Base-by-base conservation (phyloP, 2,113 vertebrate species). In the Myiozetetes cayanensis region DNA sequence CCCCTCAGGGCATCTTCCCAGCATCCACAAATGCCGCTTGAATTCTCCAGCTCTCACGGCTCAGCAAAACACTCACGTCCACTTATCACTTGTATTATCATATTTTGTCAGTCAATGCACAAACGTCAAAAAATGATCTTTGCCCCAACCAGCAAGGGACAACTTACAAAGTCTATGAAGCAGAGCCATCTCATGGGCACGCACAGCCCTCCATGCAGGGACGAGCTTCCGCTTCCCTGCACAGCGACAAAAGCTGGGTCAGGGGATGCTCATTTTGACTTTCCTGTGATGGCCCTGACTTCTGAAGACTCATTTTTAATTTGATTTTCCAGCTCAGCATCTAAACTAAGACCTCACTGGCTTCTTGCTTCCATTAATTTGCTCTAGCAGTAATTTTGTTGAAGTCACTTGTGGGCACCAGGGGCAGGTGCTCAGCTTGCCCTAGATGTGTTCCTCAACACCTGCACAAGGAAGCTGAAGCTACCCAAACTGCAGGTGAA, bases 311-410 rank as follows among this genome's bases (percentile, higher is more conserved):
- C 30, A 4, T 71, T 65, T 93, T 93, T 85, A 77, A 66, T 84
- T 92, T 55, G 33, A 66, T 91, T 94, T 90, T 94, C 78, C 80
- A 95, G 79, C 13, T 93, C 90, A 81, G 82, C 65, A 56, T 84
- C 90, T 76, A 24, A 63, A 59, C 43, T 31, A 61, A 74, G 72
- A 74, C n/a, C 75, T 39, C 27, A 2, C 58, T 14, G 15, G 39
- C 67, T 66, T 66, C 58, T 80, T 24, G 8, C n/a, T 92, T 50
- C 27, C 43, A 4, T 11, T 58, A 3, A 41, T 91, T 71, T 33
- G 43, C 53, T 8, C 50, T 3, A 46, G 71, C 58, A 53, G 59
- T 16, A 27, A 3, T 72, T 91, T 63, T 30, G 7, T 68, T 67
- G 0, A 6, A 82, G 49, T 37, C 33, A 9, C 39, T 33, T 2